Conservation (phyloP, 1,140 invertebrate genomes). For the Platorchestia sp. region DNA sequence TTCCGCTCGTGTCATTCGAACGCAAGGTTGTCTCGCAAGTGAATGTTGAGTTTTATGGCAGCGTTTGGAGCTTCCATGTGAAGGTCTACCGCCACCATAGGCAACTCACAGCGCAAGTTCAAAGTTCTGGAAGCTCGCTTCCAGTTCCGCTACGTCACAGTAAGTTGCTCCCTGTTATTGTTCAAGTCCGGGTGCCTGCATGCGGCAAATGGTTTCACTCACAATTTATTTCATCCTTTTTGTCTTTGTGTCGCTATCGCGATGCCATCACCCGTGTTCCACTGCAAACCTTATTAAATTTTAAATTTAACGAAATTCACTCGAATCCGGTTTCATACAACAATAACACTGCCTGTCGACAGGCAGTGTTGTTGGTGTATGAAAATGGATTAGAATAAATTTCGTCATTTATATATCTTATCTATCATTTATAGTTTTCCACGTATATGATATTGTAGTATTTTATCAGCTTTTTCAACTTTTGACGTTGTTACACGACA, state of each 20-base stretch:
- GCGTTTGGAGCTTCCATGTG: constrained; percentile 5
- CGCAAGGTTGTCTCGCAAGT: background rate
- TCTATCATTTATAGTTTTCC: too few relatives aligned
- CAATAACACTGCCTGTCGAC: too few relatives aligned
- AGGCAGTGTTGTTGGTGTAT: background rate
- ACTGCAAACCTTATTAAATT: background rate
- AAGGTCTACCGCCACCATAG: constrained; percentile 55
- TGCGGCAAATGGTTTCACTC: background rate
- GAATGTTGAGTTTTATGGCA: background rate
- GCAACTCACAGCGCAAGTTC: constrained; percentile 57
- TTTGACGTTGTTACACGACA: background rate
- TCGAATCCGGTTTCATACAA: too few relatives aligned
- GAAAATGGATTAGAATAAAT: background rate
- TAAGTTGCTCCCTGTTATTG: constrained; percentile 26
- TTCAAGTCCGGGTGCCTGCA: background rate
- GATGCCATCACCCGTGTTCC: background rate
- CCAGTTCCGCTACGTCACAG: constrained; percentile 58
- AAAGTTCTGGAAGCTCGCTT: constrained; percentile 58
- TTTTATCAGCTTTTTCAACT: background rate
- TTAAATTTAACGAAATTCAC: too few relatives aligned
- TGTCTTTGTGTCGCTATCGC: background rate
- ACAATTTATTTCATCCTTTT: background rate
- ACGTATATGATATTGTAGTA: background rate
- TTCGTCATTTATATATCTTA: background rate
- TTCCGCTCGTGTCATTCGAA: background rate